Conservation (phyloP, 2,797 vertebrate genomes). For the Phrynocephalus vlangalii region DNA sequence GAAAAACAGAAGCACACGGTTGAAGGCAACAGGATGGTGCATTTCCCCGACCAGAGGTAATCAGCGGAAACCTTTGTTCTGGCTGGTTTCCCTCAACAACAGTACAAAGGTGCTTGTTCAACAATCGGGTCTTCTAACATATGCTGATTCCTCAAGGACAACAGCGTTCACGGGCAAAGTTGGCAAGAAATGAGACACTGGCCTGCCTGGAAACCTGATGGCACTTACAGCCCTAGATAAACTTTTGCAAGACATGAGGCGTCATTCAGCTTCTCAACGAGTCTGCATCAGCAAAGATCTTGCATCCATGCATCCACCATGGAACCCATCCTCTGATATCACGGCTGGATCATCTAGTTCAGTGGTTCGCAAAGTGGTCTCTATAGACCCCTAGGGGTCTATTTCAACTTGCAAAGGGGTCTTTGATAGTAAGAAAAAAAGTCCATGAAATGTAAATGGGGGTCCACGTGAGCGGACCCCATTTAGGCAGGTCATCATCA, state of each 20-base stretch:
- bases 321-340: background rate
- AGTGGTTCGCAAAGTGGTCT: too few species aligned
- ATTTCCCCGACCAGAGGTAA: background rate
- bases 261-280: background rate
- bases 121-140: background rate
- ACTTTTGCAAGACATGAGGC: background rate
- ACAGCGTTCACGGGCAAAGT: background rate
- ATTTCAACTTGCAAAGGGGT: too few species aligned
- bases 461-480: too few species aligned
- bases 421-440: too few species aligned
- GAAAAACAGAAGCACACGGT: slow-evolving; percentile 38
- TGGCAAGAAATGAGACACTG: background rate
- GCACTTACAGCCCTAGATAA: background rate
- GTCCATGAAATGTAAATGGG: too few species aligned
- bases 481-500: too few species aligned
- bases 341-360: background rate
- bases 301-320: background rate
- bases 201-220: too few species aligned
- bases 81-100: background rate
- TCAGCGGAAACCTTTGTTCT: background rate
- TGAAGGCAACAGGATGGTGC: background rate
- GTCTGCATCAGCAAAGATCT: background rate
- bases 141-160: background rate
- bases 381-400: too few species aligned
- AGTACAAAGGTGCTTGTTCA: background rate